Evolutionary conservation across 2,888 invertebrate genomes (phyloP).

Genomic region (Mechanitis mazaeus): DNA sequence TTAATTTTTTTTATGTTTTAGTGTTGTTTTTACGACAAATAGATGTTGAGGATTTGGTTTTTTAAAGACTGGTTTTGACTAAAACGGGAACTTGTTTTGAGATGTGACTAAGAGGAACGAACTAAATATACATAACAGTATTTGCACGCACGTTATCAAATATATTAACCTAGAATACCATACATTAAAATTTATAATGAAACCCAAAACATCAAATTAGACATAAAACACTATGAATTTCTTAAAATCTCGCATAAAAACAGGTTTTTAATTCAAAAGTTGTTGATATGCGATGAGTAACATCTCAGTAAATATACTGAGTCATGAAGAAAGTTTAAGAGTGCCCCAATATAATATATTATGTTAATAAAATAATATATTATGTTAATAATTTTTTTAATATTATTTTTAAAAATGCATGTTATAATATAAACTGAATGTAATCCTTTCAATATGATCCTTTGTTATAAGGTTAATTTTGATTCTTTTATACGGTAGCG

Average conservation of each 20-base stretch:
- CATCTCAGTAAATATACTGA: constrained; percentile 7
- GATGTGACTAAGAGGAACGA: too few relatives aligned
- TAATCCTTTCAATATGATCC: background rate
- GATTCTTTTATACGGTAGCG: background rate
- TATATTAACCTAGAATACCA: constrained; percentile 1
- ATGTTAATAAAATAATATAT: background rate
- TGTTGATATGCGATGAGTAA: constrained; percentile 5
- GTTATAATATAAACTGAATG: too few relatives aligned
- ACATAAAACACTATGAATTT: background rate
- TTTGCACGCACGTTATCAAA: background rate
- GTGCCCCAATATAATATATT: background rate
- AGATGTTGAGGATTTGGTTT: too few relatives aligned
- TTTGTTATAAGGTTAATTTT: constrained; percentile 3
- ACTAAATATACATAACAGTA: background rate
- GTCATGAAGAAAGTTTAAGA: constrained; percentile 12
- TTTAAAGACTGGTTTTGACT: too few relatives aligned
- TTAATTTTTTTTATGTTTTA: too few relatives aligned
- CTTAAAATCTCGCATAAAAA: background rate
- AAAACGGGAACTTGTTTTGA: too few relatives aligned
- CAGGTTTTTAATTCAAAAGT: background rate
- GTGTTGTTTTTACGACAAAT: too few relatives aligned
- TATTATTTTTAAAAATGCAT: background rate
- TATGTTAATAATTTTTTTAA: background rate
- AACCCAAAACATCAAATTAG: background rate
- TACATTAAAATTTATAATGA: background rate